These are phyloP conservation scores for Peromyscus eremicus DNA, from an alignment of 2,797 vertebrate species.

Conservation along the genomic window DNA sequence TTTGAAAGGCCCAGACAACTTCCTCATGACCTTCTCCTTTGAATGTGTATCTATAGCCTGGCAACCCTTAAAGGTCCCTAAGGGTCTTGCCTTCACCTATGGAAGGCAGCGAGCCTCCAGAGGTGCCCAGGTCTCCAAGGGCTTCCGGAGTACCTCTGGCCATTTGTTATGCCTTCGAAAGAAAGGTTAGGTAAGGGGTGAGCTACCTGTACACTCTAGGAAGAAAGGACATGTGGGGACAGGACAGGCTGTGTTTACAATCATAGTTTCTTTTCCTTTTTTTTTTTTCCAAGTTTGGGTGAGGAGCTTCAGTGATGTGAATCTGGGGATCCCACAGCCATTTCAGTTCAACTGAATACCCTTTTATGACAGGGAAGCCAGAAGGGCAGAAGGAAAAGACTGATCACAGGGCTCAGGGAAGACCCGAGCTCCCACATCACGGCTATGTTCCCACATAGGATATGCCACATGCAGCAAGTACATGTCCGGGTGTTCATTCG, in stretches of 20 bases:
- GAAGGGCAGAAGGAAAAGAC: neutral
- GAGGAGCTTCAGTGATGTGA: neutral
- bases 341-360: neutral
- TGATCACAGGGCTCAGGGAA: neutral
- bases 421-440: neutral
- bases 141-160: neutral
- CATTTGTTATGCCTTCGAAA: neutral
- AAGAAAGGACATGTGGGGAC: neutral
- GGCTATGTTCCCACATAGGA: neutral
- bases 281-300: neutral
- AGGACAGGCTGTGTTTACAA: neutral
- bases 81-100: neutral
- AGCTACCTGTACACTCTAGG: neutral
- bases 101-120: neutral
- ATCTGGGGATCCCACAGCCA: neutral
- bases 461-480: neutral
- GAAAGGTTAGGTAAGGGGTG: neutral
- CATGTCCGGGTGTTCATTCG: neutral
- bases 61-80: neutral
- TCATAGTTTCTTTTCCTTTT: neutral
- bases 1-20: neutral
- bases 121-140: neutral
- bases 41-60: neutral
- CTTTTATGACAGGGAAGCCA: neutral
- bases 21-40: constrained; percentile 12